These are phyloP conservation scores for Scaptomyza caliginosa DNA, from an alignment of 2,888 invertebrate genomes.

Conservation along the genomic window DNA sequence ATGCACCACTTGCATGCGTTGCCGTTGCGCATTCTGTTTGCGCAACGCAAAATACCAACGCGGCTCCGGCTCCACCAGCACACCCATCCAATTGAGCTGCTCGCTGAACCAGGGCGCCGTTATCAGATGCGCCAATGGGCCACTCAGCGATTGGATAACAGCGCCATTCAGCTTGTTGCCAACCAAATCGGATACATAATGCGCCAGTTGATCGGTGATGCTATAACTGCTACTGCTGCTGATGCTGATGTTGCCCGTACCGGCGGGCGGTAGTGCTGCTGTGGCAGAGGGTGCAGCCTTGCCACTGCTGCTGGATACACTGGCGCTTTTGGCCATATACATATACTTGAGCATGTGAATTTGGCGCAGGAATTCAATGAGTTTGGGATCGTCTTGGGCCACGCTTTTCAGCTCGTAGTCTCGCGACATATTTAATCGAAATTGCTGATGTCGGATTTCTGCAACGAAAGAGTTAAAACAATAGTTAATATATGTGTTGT, in stretches of 20 bases:
- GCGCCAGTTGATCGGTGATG: conserved; percentile 81
- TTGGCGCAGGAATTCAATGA: conserved; percentile 90
- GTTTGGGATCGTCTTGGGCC: conserved; percentile 89
- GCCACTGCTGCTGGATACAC: conserved; percentile 37
- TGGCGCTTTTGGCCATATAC: conserved; percentile 60
- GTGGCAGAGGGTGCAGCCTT: conserved; percentile 39
- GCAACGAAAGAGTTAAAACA: conserved; percentile 38
- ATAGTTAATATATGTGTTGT: conserved; percentile 6
- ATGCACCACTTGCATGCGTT: conserved; percentile 88
- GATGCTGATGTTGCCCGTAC: conserved; percentile 27
- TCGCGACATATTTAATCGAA: conserved; percentile 91
- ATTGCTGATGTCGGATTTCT: conserved; percentile 91
- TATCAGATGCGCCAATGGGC: conserved; percentile 86
- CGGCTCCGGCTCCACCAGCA: conserved; percentile 91
- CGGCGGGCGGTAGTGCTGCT: conserved; percentile 38
- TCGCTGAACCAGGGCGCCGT: conserved; percentile 90
- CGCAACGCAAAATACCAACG: conserved; percentile 89
- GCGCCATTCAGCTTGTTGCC: conserved; percentile 86
- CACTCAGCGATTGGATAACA: conserved; percentile 88
- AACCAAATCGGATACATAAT: conserved; percentile 82
- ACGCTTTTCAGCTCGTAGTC: conserved; percentile 90
- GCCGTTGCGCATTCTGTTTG: conserved; percentile 86
- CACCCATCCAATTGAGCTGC: conserved; percentile 89
- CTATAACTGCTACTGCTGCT: conserved; percentile 29
- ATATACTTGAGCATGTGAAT: conserved; percentile 87